Base-by-base conservation (phyloP, 2,113 vertebrate genomes). In the Syngnathus floridae region DNA sequence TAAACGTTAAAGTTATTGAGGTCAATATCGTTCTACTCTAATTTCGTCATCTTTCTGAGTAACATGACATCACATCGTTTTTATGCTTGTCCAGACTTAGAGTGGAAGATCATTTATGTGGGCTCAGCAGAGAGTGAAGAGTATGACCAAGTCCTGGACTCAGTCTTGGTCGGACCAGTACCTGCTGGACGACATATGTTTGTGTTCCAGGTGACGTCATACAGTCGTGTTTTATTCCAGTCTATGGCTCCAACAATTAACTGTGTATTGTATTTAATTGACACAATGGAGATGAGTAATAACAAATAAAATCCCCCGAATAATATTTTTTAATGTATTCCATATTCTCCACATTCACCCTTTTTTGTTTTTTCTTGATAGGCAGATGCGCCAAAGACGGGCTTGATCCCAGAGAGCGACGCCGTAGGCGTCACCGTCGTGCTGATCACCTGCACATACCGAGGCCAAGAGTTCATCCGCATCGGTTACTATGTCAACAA, bases 401-500 rank as follows among this genome's bases (percentile, higher is more conserved):
- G 88, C 62, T 82, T 97, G 69, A 97, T 97, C 57, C 95, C 95
- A 0, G 94, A 97, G 82, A 92, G 90, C 0, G 95, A 97, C 69
- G 95, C 94, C 0, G 93, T 97, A 37, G 95, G 95, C 14, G 94
- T 97, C 56, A 97, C 94, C 0, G 94, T 97, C 7, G 93, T 93
- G 66, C 91, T 97, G 16, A 94, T 97, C 66, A 97, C 94, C 62
- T 97, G 95, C 81, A 97, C 94, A 0, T 97, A 96, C 81, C 90
- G 91, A 1, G 91, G 91, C 19, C 94, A 96, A 68, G 95, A 96
- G 80, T 96, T 96, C 74, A 95, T 96, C 68, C 92, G 95, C 7
- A 94, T 96, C 6, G 95, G 95, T 43, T 96, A 96, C 79, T 96
- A 96, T 3, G 94, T 96, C 67, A 96, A 96, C 88, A 96, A 96